Base-by-base conservation (phyloP, 2,113 vertebrate species). In the Raphicerus campestris region DNA sequence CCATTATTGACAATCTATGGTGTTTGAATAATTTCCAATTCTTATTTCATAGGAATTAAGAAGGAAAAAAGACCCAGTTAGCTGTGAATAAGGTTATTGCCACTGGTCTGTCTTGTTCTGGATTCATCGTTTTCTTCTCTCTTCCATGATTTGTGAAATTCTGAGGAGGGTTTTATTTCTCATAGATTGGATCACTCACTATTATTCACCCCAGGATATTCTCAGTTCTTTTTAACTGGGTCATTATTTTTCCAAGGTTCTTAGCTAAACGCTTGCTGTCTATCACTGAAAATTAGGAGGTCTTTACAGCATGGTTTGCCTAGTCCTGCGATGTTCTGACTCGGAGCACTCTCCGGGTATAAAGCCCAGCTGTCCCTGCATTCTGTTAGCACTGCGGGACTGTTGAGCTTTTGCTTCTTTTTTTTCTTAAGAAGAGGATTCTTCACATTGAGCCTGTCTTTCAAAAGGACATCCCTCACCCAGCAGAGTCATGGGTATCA, bases 341-440 rank as follows among this genome's bases (percentile, higher is more conserved):
- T 20, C 16, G 3, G 22, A 88, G 30, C 32, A 1, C 35, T 49
- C 39, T 32, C 35, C 6, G 2, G 0, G 4, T 22, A 3, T 0
- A 28, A 35, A 73, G 55, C 28, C 86, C 78, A 89, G 96, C 78
- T 89, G 83, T 82, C 63, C 10, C 60, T 22, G 26, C 78, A 49
- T 96, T 98, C 89, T 94, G 70, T 87, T 78, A 49, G 58, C 77
- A 1, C 94, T 17, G 70, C 20, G 35, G 94, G 92, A 55, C 51
- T n/a, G 60, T 6, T 30, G 15, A 55, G 15, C 42, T 93, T 91
- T 28, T 13, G 32, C 60, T 11, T 66, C 30, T 55, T 75, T 58
- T 56, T 49, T 58, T 63, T 66, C 49, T 93, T n/a, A 47, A 35
- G 42, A 91, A 66, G 26, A 90, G 19, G 70, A 82, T 26, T 49